These are phyloP conservation scores for Rhyacichthys aspro DNA, from an alignment of 2,797 vertebrate species.

Conservation along the genomic window DNA sequence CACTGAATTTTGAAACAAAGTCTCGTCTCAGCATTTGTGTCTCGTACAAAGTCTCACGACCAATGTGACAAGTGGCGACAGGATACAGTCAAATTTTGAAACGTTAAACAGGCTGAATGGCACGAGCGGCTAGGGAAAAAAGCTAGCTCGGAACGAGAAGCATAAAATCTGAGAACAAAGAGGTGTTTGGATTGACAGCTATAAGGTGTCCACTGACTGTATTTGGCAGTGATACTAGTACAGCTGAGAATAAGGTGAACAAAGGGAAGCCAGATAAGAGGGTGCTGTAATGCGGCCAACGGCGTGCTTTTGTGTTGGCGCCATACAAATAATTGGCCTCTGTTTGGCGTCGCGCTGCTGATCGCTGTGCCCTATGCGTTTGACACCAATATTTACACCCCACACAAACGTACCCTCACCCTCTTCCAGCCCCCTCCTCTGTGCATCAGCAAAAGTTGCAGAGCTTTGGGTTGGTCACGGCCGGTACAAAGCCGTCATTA, in stretches of 20 bases:
- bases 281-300: slow-evolving; percentile 54
- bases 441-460: slow-evolving; percentile 59
- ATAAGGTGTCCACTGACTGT: slow-evolving; percentile 9
- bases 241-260: slow-evolving; percentile 42
- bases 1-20: slow-evolving; percentile 56
- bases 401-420: slow-evolving; percentile 15
- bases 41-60: slow-evolving; percentile 61
- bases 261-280: slow-evolving; percentile 61
- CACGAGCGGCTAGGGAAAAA: slow-evolving; percentile 60
- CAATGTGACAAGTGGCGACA: slow-evolving; percentile 63
- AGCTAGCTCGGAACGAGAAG: slow-evolving; percentile 57
- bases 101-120: slow-evolving; percentile 59
- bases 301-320: slow-evolving; percentile 62
- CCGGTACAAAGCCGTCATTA: slow-evolving; percentile 66
- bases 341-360: slow-evolving; percentile 47
- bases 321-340: slow-evolving; percentile 66
- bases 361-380: slow-evolving; percentile 64
- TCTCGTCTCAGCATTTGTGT: slow-evolving; percentile 60
- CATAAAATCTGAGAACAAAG: slow-evolving; percentile 54
- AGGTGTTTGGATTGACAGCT: slow-evolving; percentile 32
- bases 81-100: slow-evolving; percentile 72
- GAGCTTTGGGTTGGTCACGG: slow-evolving; percentile 58
- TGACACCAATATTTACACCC: slow-evolving; percentile 74
- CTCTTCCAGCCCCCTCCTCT: background rate
- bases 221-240: slow-evolving; percentile 32